Base-by-base conservation (phyloP, 2,888 invertebrate genomes). In the Drosophila lacicola region DNA sequence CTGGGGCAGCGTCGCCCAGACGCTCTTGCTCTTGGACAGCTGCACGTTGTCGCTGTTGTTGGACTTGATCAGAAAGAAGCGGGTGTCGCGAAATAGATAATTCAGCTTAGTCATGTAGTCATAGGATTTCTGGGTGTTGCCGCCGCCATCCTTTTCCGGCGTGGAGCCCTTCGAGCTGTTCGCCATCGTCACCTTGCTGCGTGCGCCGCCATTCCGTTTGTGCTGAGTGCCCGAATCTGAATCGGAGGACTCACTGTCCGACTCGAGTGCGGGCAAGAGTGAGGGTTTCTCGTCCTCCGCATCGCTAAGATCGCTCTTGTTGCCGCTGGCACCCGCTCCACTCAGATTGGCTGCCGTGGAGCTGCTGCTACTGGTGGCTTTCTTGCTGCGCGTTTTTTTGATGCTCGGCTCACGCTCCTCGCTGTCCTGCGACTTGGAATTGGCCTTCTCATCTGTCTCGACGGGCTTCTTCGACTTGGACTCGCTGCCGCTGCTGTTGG, bases 11-110 rank as follows among this genome's bases (percentile, higher is more conserved):
- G 99, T 99, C 3, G 99, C 98, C 99, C 99, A 99, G 4, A 99
- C 98, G 71, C 97, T 98, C 93, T 97, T 97, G 14, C 96, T 96
- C 93, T 99, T 99, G 1, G 98, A 98, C 66, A 99, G 92, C 37
- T 96, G 96, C 55, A 99, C 97, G 92, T 99, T 99, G 93, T 99
- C 99, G 66, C 97, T 96, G 93, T 99, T 99, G 93, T 98, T 99
- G 54, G 98, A 98, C 93, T 99, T 99, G 88, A 99, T 98, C 64
- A 99, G 95, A 93, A 98, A 99, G 93, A 98, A 99, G 78, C 96
- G 95, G 51, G 99, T 97, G 91, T 98, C 98, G 80, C 98, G 95
- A 93, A 99, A 98, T 80, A 99, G 94, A 93, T 98, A 98, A 93
- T 97, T 98, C 78, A 99, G 93, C 93, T 97, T 97, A 25, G 97